phyloP scores from a whole-genome alignment of 2,113 vertebrate species.

The Zosterops hypoxanthus region DNA sequence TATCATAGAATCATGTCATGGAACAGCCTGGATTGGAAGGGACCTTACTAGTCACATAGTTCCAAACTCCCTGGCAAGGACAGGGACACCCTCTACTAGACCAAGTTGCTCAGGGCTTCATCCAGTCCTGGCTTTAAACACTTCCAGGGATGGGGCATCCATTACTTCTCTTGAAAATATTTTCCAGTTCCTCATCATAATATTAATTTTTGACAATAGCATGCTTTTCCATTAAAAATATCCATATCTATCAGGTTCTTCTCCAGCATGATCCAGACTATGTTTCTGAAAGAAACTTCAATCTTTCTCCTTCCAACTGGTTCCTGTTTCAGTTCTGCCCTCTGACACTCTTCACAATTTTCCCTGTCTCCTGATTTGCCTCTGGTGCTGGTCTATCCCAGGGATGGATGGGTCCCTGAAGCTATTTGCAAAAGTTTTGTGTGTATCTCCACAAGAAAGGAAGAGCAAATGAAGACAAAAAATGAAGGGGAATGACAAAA shows the following conservation, averaged over 20 bases:
- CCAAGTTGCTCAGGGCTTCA: neutral
- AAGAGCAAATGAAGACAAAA: neutral
- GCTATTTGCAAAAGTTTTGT: neutral
- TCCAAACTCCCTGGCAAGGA: neutral
- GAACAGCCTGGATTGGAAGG: neutral
- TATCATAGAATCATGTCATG: neutral
- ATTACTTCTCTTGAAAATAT: neutral
- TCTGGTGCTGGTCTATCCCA: neutral
- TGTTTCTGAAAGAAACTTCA: neutral
- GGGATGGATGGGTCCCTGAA: neutral
- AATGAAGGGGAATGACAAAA: neutral
- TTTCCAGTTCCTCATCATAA: neutral
- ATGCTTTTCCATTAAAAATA: neutral
- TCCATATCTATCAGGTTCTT: neutral
- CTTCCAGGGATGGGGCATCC: neutral
- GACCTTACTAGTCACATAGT: neutral
- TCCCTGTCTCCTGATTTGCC: neutral
- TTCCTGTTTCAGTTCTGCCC: neutral
- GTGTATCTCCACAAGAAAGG: neutral
- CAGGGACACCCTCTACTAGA: neutral
- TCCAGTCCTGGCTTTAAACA: neutral
- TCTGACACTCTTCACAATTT: neutral
- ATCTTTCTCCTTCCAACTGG: neutral
- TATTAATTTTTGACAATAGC: neutral
- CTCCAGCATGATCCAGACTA: neutral